Base-by-base conservation (phyloP, 2,888 invertebrate genomes). In the Hydraecia micacea region DNA sequence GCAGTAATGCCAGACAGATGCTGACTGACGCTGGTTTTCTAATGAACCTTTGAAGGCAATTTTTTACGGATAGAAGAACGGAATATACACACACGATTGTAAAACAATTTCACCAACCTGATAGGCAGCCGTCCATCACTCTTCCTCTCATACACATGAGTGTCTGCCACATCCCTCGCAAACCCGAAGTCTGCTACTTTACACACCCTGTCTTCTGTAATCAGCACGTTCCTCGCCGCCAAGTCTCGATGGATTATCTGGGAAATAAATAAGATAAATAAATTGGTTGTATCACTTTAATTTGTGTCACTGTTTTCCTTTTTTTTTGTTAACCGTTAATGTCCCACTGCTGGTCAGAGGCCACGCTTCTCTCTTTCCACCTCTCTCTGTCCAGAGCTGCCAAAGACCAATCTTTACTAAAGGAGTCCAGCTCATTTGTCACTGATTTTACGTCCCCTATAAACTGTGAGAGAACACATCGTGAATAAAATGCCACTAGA, bases 171-270 rank as follows among this genome's bases (percentile, higher is more conserved):
- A 94, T 99, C 99, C 71, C 99, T 97, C 0, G 99, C 99, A 89
- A 99, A 98, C 0, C 99, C 99, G 93, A 99, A 99, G 94, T 99
- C 99, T 0, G 99, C 99, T 1, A 99, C 99, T 96, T 99, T 99
- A 94, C 99, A 99, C 4, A 98, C 98, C 84, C 99, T 98, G 89
- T 99, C 98, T 73, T 99, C 98, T 1, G 98, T 98, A 75, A 99
- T 98, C 15, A 99, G 97, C 67, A 99, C 97, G 92, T 99, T 99
- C 60, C 99, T 97, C 0, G 99, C 99, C 0, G 99, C 99, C 79
- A 99, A 96, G 93, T 99, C 99, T 70, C 99, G 97, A 91, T 99
- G 99, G 84, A 99, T 99, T 86, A 98, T 98, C 98, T 98, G 93
- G 0, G 93, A 95, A 65, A 73, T 7, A 32, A 21, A 46, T 5